Conservation (phyloP, 2,888 invertebrate species). For the Drosophila atripex region DNA sequence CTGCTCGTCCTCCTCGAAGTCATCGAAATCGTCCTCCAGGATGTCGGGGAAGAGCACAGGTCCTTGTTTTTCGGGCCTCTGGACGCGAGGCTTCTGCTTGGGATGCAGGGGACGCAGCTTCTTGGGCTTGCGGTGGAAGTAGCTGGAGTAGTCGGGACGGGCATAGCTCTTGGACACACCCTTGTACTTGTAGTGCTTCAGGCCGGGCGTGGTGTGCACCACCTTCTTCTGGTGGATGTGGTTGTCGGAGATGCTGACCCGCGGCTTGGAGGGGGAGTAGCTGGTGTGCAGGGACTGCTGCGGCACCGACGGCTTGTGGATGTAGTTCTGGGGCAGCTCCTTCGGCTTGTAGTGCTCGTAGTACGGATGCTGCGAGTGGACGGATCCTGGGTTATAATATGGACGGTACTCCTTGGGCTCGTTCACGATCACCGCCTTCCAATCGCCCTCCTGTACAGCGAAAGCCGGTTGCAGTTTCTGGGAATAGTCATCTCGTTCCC, state of each 20-base stretch:
- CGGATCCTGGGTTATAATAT: slow-evolving; percentile 51
- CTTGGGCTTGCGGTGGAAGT: slow-evolving; percentile 81
- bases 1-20: slow-evolving; percentile 66
- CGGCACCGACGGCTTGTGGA: slow-evolving; percentile 53
- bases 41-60: slow-evolving; percentile 67
- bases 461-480: slow-evolving; percentile 62
- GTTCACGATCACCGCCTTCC: slow-evolving; percentile 79
- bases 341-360: slow-evolving; percentile 71
- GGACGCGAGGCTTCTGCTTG: slow-evolving; percentile 30
- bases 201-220: slow-evolving; percentile 84
- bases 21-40: slow-evolving; percentile 64
- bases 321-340: slow-evolving; percentile 57
- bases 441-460: slow-evolving; percentile 76
- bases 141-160: slow-evolving; percentile 79
- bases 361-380: slow-evolving; percentile 51
- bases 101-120: slow-evolving; percentile 56
- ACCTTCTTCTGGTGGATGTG: slow-evolving; percentile 78
- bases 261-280: slow-evolving; percentile 70
- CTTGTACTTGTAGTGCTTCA: slow-evolving; percentile 83
- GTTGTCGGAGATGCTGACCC: slow-evolving; percentile 71
- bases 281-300: slow-evolving; percentile 66
- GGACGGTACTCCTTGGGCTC: slow-evolving; percentile 67
- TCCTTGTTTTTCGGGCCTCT: slow-evolving; percentile 47
- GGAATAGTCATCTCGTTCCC: slow-evolving; percentile 55
- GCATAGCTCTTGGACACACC: slow-evolving; percentile 52